Evolutionary conservation across 1,140 invertebrate genomes (phyloP).

Genomic region (Apis laboriosa): DNA sequence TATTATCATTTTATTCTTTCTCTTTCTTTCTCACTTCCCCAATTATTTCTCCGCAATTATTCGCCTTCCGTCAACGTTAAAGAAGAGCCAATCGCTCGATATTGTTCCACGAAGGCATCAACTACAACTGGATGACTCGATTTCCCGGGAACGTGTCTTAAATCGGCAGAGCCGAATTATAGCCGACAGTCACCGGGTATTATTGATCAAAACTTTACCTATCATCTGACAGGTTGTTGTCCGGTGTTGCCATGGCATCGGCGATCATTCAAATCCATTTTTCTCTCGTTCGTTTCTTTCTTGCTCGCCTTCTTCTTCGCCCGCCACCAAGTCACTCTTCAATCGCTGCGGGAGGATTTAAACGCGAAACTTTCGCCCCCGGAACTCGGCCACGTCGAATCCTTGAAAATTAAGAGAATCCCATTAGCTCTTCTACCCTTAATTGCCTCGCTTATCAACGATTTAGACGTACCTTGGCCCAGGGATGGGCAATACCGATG

Average conservation of each 20-base stretch:
- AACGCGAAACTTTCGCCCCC: slow-evolving; percentile 27
- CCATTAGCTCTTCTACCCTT: slow-evolving; percentile 27
- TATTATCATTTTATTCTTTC: no score
- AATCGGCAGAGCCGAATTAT: slow-evolving; percentile 55
- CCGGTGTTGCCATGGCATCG: slow-evolving; percentile 79
- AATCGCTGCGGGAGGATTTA: slow-evolving; percentile 1
- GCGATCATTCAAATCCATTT: slow-evolving; percentile 74
- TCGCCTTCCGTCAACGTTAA: no score
- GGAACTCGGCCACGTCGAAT: slow-evolving; percentile 46
- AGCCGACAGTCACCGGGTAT: slow-evolving; percentile 74
- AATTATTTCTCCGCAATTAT: neutral
- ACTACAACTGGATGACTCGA: neutral
- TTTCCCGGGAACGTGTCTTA: slow-evolving; percentile 26
- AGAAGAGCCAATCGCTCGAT: neutral
- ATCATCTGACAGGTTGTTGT: slow-evolving; percentile 82
- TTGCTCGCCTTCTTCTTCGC: slow-evolving; percentile 40
- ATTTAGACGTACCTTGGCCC: slow-evolving; percentile 26
- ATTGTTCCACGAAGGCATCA: neutral
- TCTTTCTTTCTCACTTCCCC: neutral
- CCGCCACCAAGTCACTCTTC: slow-evolving; percentile 25
- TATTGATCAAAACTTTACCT: slow-evolving; percentile 81
- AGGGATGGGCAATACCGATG: slow-evolving; percentile 9
- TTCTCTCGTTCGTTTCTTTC: slow-evolving; percentile 58
- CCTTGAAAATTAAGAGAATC: slow-evolving; percentile 44
- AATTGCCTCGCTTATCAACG: slow-evolving; percentile 46